Conservation (phyloP, 2,888 invertebrate genomes). For the Phyllotreta cruciferae region DNA sequence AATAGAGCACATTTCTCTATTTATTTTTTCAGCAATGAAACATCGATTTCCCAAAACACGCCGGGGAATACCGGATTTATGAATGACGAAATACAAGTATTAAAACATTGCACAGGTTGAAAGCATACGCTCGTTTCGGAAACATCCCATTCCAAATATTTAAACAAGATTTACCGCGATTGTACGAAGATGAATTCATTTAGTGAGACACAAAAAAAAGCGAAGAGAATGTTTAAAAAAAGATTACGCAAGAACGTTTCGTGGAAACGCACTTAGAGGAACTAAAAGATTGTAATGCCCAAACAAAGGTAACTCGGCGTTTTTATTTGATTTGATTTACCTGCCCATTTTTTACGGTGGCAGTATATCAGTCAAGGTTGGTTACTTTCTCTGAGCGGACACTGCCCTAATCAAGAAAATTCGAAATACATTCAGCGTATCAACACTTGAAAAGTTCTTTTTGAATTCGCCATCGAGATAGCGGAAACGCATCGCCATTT, state of each 20-base stretch:
- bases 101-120: conserved; percentile 21
- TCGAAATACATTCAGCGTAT: conserved; percentile 15
- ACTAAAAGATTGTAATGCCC: no score
- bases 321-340: conserved; percentile 9
- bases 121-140: conserved; percentile 21
- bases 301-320: no score
- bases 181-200: conserved; percentile 20
- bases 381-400: conserved; percentile 51
- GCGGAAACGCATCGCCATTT: conserved; percentile 32
- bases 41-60: conserved; percentile 1
- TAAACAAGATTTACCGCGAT: conserved; percentile 22
- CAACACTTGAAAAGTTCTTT: no score
- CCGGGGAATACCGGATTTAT: conserved; percentile 13
- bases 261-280: no score
- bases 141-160: conserved; percentile 25
- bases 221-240: conserved; percentile 5
- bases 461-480: conserved; percentile 1
- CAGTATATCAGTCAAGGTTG: conserved; percentile 52
- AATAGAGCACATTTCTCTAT: conserved; percentile 11
- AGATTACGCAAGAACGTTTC: neutral
- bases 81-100: conserved; percentile 5
- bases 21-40: conserved; percentile 18
- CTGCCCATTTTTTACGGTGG: conserved; percentile 19
- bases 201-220: neutral
- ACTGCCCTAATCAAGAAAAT: conserved; percentile 42